Base-by-base conservation (phyloP, 2,888 invertebrate genomes). In the Epinotia ramella region DNA sequence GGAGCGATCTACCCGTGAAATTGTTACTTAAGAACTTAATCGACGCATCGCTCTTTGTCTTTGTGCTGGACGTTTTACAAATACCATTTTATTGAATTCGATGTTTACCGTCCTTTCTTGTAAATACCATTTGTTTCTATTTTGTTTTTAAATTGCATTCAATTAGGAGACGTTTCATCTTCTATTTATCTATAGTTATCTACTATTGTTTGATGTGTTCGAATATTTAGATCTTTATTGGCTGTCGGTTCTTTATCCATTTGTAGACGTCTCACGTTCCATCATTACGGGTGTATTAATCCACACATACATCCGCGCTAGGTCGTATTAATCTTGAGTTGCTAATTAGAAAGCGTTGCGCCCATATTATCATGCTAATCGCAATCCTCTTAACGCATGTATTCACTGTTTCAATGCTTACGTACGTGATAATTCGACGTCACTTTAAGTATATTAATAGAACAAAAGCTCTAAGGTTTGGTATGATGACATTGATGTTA, bases 11-110 rank as follows among this genome's bases (percentile, higher is more conserved):
- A 80, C 81, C 84, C 84, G 84, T 88, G 87, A 89, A 90, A 90
- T 89, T 88, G 88, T 89, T 88, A 83, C 87, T 87, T 88, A 88
- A 88, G 87, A 87, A 88, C 87, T 84, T 88, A 88, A 88, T 87
- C 85, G 87, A 87, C 84, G 84, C 85, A 82, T 86, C 82, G 80
- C 84, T 84, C 86, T 88, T 85, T 87, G 84, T 86, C 84, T 85
- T 82, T 80, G 83, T 80, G 78, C 80, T 78, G 84, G 82, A 83
- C 84, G 86, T 84, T 86, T 84, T 79, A 81, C 81, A 84, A 84
- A 83, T 79, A 84, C 79, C 85, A 79, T 84, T 87, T 84, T 83
- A 83, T 82, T 82, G 83, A 83, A 84, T 85, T 82, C 80, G 75
- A 80, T 81, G 83, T 83, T 83, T 79, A 80, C 75, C 81, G 81